Percentiles rank a stretch among this genome's conserved stretches.
These are phyloP conservation scores for Eleutherodactylus coqui DNA, from an alignment of 2,797 vertebrate genomes.

Conservation along the genomic window DNA sequence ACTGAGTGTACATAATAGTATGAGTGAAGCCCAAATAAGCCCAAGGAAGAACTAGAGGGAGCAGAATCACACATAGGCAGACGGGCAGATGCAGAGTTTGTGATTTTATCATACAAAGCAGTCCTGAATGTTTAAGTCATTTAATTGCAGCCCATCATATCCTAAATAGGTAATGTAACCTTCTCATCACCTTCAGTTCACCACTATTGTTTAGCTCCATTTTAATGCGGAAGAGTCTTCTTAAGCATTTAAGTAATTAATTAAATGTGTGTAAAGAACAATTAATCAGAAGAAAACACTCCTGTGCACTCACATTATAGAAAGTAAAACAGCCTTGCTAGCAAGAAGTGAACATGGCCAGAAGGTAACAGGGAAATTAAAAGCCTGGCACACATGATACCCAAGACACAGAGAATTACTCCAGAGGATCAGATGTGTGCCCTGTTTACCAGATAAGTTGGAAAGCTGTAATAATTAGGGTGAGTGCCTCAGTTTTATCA, in stretches of 20 bases:
- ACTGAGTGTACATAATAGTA: too few species aligned
- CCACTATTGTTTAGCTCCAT: slow-evolving; percentile 45
- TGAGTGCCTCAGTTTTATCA: slow-evolving; percentile 29
- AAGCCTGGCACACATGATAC: slow-evolving; percentile 47
- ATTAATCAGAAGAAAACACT: slow-evolving; percentile 57
- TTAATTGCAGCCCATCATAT: slow-evolving; percentile 15
- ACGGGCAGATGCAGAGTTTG: not conserved
- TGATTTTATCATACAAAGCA: slow-evolving; percentile 2
- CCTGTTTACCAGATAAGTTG: slow-evolving; percentile 37
- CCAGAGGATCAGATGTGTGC: slow-evolving; percentile 49
- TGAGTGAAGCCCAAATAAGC: too few species aligned
- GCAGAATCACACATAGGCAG: not conserved
- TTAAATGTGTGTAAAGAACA: slow-evolving; percentile 57
- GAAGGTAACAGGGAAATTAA: slow-evolving; percentile 52
- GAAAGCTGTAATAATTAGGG: slow-evolving; percentile 39
- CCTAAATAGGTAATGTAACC: slow-evolving; percentile 49
- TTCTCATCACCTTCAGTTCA: slow-evolving; percentile 57
- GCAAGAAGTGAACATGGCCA: slow-evolving; percentile 46
- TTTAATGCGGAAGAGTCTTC: slow-evolving; percentile 53
- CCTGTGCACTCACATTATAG: slow-evolving; percentile 42
- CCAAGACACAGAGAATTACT: slow-evolving; percentile 38
- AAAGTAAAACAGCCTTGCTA: slow-evolving; percentile 32
- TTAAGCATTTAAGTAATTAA: slow-evolving; percentile 60
- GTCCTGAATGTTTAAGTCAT: slow-evolving; percentile 21
- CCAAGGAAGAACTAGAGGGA: too few species aligned